Conservation (phyloP, 2,113 vertebrate genomes). For the Microcebus murinus region DNA sequence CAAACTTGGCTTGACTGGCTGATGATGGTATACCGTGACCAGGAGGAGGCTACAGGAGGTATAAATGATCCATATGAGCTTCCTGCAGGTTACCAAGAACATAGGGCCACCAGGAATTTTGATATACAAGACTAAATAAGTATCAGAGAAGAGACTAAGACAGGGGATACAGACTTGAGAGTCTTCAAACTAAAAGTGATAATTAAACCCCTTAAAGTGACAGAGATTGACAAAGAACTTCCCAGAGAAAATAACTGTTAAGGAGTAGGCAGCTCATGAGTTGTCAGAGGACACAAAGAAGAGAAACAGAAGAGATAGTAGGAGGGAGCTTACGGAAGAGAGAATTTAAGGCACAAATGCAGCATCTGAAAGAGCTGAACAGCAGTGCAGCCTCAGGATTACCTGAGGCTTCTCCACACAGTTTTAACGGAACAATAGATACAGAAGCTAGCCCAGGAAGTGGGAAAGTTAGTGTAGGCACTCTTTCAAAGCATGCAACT, state of each 20-base stretch:
- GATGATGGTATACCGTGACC: background rate
- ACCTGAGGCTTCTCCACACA: accelerated
- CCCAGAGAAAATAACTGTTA: background rate
- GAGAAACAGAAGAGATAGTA: background rate
- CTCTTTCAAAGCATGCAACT: background rate
- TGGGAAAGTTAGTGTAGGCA: background rate
- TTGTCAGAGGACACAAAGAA: background rate
- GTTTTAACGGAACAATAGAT: accelerated
- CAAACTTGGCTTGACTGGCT: background rate
- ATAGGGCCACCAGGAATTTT: background rate
- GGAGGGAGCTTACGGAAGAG: background rate
- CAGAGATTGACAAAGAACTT: background rate
- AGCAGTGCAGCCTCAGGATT: background rate
- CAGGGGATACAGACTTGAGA: too few species aligned
- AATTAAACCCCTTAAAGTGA: background rate
- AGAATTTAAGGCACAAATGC: background rate
- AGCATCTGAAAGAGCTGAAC: background rate
- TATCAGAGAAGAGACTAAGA: background rate
- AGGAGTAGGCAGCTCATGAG: background rate
- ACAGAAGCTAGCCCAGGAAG: background rate
- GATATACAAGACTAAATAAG: background rate
- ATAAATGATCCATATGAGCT: background rate
- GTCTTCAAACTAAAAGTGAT: background rate
- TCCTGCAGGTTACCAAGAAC: background rate
- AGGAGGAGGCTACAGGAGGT: too few species aligned